Conservation (phyloP, 92 coral and sea anemone species). For the Phenganax stokvisi region DNA sequence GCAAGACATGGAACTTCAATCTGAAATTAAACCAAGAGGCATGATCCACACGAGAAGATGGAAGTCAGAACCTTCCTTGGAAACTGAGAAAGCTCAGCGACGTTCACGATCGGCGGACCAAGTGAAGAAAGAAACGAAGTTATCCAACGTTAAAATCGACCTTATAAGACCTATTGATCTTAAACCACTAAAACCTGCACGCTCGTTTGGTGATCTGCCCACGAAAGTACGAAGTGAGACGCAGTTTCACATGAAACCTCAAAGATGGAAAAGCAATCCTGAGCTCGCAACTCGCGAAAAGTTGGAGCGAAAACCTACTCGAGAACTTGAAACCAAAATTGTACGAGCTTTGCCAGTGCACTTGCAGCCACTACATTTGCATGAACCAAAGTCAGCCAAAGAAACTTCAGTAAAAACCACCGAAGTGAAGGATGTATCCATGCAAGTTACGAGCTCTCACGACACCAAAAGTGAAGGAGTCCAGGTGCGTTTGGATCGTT, state of each 20-base stretch:
- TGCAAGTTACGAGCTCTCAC: constrained; percentile 19
- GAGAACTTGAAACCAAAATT: constrained; percentile 34
- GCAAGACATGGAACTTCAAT: constrained; percentile 26
- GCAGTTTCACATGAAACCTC: constrained; percentile 23
- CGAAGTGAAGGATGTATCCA: constrained; percentile 33
- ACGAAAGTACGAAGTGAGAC: constrained; percentile 11
- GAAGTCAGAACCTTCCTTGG: constrained; percentile 35
- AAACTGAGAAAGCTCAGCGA: constrained; percentile 7
- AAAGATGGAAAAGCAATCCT: constrained; percentile 36
- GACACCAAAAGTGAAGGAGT: constrained; percentile 23
- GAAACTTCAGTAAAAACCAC: constrained; percentile 29
- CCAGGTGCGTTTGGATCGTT: constrained; percentile 8
- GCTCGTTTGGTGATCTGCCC: constrained; percentile 24
- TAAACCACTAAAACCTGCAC: constrained; percentile 35
- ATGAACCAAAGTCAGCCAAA: constrained; percentile 26
- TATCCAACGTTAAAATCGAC: constrained; percentile 30
- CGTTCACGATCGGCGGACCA: constrained; percentile 20
- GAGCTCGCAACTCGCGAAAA: constrained; percentile 9
- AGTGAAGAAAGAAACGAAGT: constrained; percentile 30
- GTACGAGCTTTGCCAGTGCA: constrained; percentile 33
- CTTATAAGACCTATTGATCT: constrained; percentile 29
- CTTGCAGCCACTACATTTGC: constrained; percentile 26
- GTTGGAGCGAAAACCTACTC: constrained; percentile 22
- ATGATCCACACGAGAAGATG: constrained; percentile 28
- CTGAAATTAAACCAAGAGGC: constrained; percentile 26